These are phyloP conservation scores for Drosophila cyrtoloma DNA, from an alignment of 2,888 invertebrate genomes.

Conservation along the genomic window DNA sequence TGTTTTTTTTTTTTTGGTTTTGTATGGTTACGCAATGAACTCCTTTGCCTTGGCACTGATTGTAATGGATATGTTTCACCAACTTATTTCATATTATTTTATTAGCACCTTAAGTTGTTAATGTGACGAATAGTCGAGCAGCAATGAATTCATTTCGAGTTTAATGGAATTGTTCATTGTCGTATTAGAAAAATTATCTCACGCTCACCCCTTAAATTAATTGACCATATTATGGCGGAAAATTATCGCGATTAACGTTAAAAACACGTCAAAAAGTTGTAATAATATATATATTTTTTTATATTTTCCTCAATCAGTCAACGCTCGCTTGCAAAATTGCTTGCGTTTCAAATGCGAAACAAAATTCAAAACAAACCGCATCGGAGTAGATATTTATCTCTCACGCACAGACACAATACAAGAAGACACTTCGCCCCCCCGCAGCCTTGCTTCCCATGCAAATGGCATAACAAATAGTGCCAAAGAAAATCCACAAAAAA, in stretches of 20 bases:
- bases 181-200: slow-evolving; percentile 52
- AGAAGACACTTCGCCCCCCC: slow-evolving; percentile 33
- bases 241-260: slow-evolving; percentile 29
- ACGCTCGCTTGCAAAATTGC: slow-evolving; percentile 25
- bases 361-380: slow-evolving; percentile 67
- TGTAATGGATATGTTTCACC: not conserved
- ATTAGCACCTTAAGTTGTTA: not conserved
- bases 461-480: slow-evolving; percentile 22
- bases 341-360: slow-evolving; percentile 34
- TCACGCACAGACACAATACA: not conserved
- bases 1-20: not conserved
- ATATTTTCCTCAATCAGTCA: slow-evolving; percentile 1
- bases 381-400: slow-evolving; percentile 38
- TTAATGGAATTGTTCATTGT: slow-evolving; percentile 9
- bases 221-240: slow-evolving; percentile 12
- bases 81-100: not conserved
- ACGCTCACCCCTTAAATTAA: slow-evolving; percentile 49
- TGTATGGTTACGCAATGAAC: slow-evolving; percentile 45
- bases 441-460: slow-evolving; percentile 1
- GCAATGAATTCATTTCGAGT: slow-evolving; percentile 16
- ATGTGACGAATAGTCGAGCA: not conserved
- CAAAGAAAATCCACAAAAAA: slow-evolving; percentile 28
- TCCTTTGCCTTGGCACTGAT: slow-evolving; percentile 47
- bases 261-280: slow-evolving; percentile 45
- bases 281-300: not conserved